Evolutionary conservation across 2,113 vertebrate species (phyloP).

Genomic region (Orthonyx spaldingii): DNA sequence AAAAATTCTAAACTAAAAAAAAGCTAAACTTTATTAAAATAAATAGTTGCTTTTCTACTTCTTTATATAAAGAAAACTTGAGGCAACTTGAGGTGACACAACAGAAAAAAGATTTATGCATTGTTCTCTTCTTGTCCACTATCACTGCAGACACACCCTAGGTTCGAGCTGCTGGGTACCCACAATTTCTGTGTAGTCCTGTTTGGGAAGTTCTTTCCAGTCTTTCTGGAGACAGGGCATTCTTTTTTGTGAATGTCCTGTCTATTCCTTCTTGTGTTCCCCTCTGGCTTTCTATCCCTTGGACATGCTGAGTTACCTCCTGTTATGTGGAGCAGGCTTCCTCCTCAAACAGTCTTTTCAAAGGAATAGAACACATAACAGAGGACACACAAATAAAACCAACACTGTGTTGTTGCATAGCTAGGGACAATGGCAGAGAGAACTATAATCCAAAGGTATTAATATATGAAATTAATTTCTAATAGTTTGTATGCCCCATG

Average conservation of each 20-base stretch:
- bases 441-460: not conserved
- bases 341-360: not conserved
- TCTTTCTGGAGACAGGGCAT: not conserved
- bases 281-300: not conserved
- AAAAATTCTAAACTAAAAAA: not conserved
- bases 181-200: not conserved
- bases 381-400: not conserved
- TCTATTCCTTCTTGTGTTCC: not conserved
- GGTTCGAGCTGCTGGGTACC: not conserved
- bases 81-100: not conserved
- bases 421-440: not conserved
- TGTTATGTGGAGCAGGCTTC: not conserved
- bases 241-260: not conserved
- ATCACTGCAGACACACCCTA: not conserved
- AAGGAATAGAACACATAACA: not conserved
- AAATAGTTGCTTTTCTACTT: not conserved
- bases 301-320: not conserved
- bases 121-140: not conserved
- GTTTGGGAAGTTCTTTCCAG: not conserved
- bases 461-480: not conserved
- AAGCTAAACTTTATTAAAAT: not conserved
- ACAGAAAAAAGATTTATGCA: not conserved
- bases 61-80: not conserved
- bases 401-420: not conserved
- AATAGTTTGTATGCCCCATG: rapidly evolving